Evolutionary conservation across 2,797 vertebrate genomes (phyloP).

Genomic region (Pristis pectinata): DNA sequence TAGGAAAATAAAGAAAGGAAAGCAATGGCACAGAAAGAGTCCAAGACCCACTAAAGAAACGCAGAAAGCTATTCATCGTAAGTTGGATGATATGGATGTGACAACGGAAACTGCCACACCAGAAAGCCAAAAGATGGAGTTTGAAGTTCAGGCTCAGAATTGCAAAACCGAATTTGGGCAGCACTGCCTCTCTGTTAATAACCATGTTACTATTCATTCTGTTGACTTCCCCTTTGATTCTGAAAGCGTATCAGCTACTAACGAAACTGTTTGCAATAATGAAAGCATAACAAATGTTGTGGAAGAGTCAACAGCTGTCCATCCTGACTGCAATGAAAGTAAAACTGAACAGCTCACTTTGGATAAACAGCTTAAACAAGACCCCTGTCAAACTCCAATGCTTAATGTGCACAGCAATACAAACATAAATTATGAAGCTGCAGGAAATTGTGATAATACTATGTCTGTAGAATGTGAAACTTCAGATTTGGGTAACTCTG

Average conservation of each 20-base stretch:
- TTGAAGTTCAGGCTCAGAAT: not conserved
- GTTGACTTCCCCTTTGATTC: not conserved
- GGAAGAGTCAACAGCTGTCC: not conserved
- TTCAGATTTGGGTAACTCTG: slow-evolving; percentile 1
- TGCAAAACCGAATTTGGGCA: not conserved
- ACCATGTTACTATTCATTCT: not conserved
- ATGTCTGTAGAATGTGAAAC: not conserved
- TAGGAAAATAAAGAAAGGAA: not conserved
- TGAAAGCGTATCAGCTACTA: not conserved
- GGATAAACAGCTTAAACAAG: not conserved
- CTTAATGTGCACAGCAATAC: no score
- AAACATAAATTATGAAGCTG: not conserved
- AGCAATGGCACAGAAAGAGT: not conserved
- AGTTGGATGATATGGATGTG: not conserved
- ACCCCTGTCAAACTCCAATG: not conserved
- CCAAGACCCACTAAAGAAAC: not conserved
- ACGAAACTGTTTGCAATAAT: not conserved
- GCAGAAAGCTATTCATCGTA: not conserved
- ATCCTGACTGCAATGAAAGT: not conserved
- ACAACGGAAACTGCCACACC: not conserved
- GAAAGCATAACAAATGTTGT: not conserved
- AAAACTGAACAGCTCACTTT: not conserved
- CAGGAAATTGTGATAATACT: not conserved
- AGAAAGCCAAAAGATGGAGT: not conserved
- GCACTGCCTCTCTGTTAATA: not conserved